phyloP scores from a whole-genome alignment of 2,888 invertebrate species.

The Caenorhabditis sp. region DNA sequence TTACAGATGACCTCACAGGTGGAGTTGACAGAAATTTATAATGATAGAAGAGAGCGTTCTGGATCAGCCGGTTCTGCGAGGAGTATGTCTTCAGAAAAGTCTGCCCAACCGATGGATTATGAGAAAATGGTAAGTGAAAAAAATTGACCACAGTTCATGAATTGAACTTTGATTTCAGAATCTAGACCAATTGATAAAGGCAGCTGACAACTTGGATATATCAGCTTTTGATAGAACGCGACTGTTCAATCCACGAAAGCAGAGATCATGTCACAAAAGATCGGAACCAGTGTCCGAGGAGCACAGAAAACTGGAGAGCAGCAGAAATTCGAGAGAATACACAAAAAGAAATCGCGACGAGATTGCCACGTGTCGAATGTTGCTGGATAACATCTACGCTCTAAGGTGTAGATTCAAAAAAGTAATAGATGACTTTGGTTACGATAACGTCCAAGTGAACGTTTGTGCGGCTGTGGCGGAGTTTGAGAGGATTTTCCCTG shows the following conservation, averaged over 20 bases:
- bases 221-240: slow-evolving; percentile 35
- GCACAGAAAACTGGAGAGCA: slow-evolving; percentile 41
- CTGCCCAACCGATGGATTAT: background rate
- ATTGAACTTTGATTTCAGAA: slow-evolving; percentile 11
- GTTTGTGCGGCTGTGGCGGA: background rate
- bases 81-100: background rate
- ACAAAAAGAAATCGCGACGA: slow-evolving; percentile 59
- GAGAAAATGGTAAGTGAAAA: slow-evolving; percentile 9
- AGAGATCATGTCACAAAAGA: slow-evolving; percentile 52
- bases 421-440: background rate
- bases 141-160: background rate
- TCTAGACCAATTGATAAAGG: background rate
- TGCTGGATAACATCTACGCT: slow-evolving; percentile 16
- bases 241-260: slow-evolving; percentile 49
- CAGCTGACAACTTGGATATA: slow-evolving; percentile 8
- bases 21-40: background rate
- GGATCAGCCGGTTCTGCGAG: background rate
- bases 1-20: background rate
- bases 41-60: slow-evolving; percentile 13
- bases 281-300: slow-evolving; percentile 50
- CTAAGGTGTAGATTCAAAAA: background rate
- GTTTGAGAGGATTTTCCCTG: slow-evolving; percentile 6
- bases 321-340: slow-evolving; percentile 56
- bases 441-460: background rate
- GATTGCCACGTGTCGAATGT: slow-evolving; percentile 17